Conservation (phyloP, 2,888 invertebrate genomes). For the Mythimna vitellina region DNA sequence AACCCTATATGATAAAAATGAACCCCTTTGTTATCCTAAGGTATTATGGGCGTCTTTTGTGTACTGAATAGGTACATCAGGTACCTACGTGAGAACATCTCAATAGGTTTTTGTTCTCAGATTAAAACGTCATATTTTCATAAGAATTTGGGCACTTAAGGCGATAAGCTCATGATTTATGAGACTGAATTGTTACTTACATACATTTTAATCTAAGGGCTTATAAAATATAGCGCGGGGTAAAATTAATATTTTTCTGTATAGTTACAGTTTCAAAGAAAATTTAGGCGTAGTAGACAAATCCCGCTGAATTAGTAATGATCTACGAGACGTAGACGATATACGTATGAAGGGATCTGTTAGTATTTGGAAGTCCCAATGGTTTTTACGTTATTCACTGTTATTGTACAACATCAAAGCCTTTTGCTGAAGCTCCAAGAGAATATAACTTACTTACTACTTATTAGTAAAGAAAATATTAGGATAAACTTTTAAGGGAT, state of each 20-base stretch:
- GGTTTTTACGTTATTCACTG: background rate
- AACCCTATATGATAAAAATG: background rate
- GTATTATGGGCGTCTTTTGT: slow-evolving; percentile 35
- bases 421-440: background rate
- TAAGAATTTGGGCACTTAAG: slow-evolving; percentile 27
- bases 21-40: background rate
- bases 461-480: too few species aligned
- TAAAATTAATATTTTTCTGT: slow-evolving; percentile 36
- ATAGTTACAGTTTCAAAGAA: slow-evolving; percentile 6
- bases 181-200: slow-evolving; percentile 25
- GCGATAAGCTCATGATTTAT: slow-evolving; percentile 57
- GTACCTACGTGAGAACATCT: slow-evolving; percentile 11
- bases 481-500: too few species aligned
- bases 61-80: slow-evolving; percentile 11
- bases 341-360: background rate
- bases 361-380: background rate
- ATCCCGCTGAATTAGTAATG: slow-evolving; percentile 28
- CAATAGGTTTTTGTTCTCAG: slow-evolving; percentile 38
- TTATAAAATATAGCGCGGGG: slow-evolving; percentile 22
- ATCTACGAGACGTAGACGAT: slow-evolving; percentile 4
- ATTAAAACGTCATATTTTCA: slow-evolving; percentile 51
- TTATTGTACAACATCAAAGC: background rate
- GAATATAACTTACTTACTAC: too few species aligned
- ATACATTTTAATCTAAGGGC: slow-evolving; percentile 23
- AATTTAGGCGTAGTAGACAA: slow-evolving; percentile 3